Base-by-base conservation (phyloP, 1,140 invertebrate species). In the Bemisia tabaci region DNA sequence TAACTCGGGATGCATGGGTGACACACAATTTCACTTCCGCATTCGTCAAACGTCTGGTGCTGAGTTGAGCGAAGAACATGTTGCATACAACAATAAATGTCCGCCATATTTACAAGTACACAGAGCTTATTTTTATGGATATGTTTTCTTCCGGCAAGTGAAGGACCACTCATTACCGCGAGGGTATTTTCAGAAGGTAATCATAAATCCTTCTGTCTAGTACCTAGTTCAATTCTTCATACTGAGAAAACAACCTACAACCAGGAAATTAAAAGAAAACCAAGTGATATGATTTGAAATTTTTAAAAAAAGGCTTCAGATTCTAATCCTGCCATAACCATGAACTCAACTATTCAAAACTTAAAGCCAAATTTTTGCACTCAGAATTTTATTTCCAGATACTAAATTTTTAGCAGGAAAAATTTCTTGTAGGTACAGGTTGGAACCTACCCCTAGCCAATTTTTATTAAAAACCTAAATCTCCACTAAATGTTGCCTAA, bases 141-240 rank as follows among this genome's bases (percentile, higher is more conserved):
- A 92, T 81, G 96, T 98, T 11, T 98, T 97, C 79, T 99, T 99
- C 79, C 84, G 97, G 70, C 96, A 98, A 84, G 94, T 96, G 26
- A 96, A 96, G 77, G 95, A 99, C 80, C 83, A 90, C 23, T 85
- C 88, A 60, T 81, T 98, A 71, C 90, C 94, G 48, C 83, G 97
- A 74, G 97, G 97, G 65, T 99, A 99, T 79, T 98, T 98, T 80
- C 97, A 99, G 80, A 99, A 99, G 82, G 90, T 91, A 77, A 71
- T n/a, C n/a, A n/a, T 27, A 61, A 27, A 58, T 63, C 22, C 65
- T 59, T 60, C 60, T 65, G 67, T 25, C 26, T 66, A 12, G 24
- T 63, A 67, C 2, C n/a, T 62, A 12, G 58, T n/a, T 17, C n/a
- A 59, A n/a, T 17, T 59, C n/a, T 17, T 59, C 11, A 24, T 59